These are phyloP conservation scores for Apis florea DNA, from an alignment of 1,140 invertebrate species.

Conservation along the genomic window DNA sequence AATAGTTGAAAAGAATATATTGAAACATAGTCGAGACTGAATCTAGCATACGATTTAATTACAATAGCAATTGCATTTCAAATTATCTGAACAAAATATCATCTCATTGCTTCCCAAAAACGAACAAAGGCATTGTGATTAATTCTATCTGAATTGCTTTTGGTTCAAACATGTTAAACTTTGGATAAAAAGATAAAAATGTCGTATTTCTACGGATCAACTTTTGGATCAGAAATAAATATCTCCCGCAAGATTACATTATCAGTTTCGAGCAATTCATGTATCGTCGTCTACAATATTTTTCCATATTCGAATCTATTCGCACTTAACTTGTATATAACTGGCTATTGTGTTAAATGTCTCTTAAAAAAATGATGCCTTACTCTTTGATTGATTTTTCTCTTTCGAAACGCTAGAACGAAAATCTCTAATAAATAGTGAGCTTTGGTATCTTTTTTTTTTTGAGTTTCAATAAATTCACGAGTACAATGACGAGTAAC, in stretches of 20 bases:
- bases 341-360: too few species aligned
- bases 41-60: not conserved
- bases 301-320: too few species aligned
- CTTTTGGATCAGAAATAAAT: not conserved
- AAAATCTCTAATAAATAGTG: not conserved
- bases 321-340: too few species aligned
- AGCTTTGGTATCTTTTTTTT: not conserved
- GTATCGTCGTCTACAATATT: too few species aligned
- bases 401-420: not conserved
- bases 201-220: not conserved
- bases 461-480: not conserved
- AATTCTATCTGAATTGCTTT: not conserved
- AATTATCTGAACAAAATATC: not conserved
- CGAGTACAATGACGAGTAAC: not conserved
- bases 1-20: not conserved
- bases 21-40: not conserved
- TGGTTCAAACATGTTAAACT: not conserved
- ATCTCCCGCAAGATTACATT: not conserved
- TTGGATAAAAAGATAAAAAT: not conserved
- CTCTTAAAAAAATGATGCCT: too few species aligned
- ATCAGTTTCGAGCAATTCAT: not conserved
- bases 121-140: too few species aligned
- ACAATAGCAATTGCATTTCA: not conserved
- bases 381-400: too few species aligned
- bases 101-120: not conserved